Conservation (phyloP, 2,113 vertebrate genomes). For the Halcyon senegalensis region DNA sequence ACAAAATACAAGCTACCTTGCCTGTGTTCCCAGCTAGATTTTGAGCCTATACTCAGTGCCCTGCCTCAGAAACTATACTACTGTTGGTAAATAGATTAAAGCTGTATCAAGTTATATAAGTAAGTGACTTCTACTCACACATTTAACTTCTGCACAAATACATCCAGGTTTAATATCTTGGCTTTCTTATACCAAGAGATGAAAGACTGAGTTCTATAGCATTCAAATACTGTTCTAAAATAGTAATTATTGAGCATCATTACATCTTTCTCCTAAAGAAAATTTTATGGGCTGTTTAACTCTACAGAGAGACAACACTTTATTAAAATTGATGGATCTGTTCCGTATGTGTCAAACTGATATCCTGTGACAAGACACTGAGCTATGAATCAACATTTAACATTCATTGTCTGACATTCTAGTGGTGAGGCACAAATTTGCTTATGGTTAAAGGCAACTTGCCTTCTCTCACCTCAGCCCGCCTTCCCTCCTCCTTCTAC, state of each 20-base stretch:
- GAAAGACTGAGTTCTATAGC: background rate
- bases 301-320: background rate
- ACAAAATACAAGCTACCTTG: background rate
- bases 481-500: background rate
- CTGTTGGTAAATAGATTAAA: background rate
- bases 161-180: background rate
- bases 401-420: background rate
- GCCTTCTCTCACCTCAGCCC: accelerated
- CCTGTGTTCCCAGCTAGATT: background rate
- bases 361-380: background rate
- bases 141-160: background rate
- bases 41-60: background rate
- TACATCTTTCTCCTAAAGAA: background rate
- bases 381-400: background rate
- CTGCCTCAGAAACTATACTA: background rate
- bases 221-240: background rate
- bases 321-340: constrained; percentile 4
- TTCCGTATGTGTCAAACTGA: background rate
- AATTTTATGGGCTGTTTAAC: background rate
- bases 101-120: background rate
- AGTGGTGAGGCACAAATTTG: background rate
- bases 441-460: background rate
- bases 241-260: background rate
- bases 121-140: background rate
- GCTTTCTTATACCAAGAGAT: background rate